Conservation (phyloP, 2,113 vertebrate species). For the Hemiscyllium ocellatum region DNA sequence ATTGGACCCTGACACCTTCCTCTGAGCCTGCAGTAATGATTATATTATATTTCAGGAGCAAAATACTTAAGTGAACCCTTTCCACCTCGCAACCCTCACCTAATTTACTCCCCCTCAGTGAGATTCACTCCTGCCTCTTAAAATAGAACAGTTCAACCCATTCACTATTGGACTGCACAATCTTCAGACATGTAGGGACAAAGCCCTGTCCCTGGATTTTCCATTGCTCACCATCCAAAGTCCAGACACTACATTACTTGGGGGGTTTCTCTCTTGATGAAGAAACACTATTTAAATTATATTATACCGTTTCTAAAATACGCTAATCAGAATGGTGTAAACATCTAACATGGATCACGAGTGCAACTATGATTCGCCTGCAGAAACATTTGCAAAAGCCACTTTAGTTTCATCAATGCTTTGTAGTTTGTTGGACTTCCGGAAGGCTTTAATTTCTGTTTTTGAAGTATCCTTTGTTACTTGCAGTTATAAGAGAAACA, state of each 20-base stretch:
- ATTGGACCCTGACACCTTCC: too few relatives aligned
- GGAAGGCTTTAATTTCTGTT: neutral
- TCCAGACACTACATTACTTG: neutral
- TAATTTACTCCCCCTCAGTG: neutral
- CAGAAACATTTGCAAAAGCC: too few relatives aligned
- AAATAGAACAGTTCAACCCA: neutral
- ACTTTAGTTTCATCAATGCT: neutral
- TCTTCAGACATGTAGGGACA: neutral
- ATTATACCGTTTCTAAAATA: neutral
- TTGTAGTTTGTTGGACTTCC: neutral
- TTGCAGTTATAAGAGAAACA: neutral
- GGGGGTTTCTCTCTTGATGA: neutral
- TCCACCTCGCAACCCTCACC: too few relatives aligned
- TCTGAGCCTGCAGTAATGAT: neutral
- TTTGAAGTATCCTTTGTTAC: neutral
- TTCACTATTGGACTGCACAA: neutral
- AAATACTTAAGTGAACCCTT: neutral
- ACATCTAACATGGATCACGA: too few relatives aligned
- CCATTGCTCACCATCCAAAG: neutral
- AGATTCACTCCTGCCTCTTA: neutral
- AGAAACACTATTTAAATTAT: neutral
- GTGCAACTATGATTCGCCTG: too few relatives aligned
- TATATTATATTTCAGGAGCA: neutral
- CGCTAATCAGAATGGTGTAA: neutral
- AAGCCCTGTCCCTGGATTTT: neutral